Evolutionary conservation across 2,797 vertebrate genomes (phyloP).

Genomic region (Chiloscyllium punctatum): DNA sequence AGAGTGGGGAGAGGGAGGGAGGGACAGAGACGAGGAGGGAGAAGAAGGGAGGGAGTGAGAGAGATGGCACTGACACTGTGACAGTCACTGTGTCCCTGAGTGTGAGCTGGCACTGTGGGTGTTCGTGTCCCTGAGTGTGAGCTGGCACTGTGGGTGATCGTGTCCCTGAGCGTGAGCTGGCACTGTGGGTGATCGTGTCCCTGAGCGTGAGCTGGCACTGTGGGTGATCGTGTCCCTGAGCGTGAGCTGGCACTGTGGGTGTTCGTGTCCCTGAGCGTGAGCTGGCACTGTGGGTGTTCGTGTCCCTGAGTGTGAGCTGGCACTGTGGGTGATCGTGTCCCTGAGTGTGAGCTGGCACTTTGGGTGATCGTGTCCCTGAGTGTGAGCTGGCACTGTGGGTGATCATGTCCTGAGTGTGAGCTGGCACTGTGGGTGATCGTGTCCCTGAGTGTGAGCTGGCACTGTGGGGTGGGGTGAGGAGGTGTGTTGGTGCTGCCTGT

Average conservation of each 20-base stretch:
- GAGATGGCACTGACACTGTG: too few species aligned
- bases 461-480: too few species aligned
- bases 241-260: not conserved
- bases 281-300: not conserved
- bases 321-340: too few species aligned
- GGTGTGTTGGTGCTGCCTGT: too few species aligned
- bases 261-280: not conserved
- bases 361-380: not conserved
- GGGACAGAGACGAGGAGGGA: too few species aligned
- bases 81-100: too few species aligned
- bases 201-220: too few species aligned
- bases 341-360: too few species aligned
- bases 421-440: not conserved
- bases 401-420: not conserved
- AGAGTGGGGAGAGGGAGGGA: too few species aligned
- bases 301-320: not conserved
- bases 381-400: not conserved
- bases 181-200: too few species aligned
- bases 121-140: not conserved
- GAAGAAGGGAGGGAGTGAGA: too few species aligned
- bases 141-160: not conserved
- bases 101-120: too few species aligned
- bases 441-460: not conserved
- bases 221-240: not conserved
- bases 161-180: not conserved